Conservation (phyloP, 2,797 vertebrate genomes). For the Tympanoctomys barrerae region DNA sequence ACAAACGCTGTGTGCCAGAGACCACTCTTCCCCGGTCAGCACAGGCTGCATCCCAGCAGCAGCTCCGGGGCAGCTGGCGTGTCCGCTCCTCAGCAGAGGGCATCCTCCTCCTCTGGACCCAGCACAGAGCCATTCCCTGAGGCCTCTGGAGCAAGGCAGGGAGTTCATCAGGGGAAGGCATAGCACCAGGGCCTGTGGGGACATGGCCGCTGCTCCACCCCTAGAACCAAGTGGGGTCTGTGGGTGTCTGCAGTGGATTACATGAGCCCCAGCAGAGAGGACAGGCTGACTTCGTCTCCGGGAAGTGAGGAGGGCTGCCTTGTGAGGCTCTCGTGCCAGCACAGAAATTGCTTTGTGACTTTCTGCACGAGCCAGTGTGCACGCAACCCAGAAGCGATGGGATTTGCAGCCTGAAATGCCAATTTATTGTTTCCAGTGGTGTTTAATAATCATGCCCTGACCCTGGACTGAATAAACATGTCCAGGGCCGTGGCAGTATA, state of each 20-base stretch:
- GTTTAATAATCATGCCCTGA: slow-evolving; percentile 55
- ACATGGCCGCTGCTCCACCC: background rate
- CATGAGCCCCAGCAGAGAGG: background rate
- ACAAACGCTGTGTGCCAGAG: background rate
- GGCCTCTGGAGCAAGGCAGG: background rate
- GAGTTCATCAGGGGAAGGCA: background rate
- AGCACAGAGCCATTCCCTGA: background rate
- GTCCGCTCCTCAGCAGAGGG: background rate
- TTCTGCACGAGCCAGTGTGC: background rate
- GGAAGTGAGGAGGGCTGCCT: background rate
- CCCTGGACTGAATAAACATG: slow-evolving; percentile 49
- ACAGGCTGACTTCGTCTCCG: background rate
- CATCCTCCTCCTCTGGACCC: background rate
- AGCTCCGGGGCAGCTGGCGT: background rate
- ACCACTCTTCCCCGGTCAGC: background rate
- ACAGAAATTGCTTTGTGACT: slow-evolving; percentile 33
- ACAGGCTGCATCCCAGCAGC: slow-evolving; percentile 55
- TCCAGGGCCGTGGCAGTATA: background rate
- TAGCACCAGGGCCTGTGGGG: background rate
- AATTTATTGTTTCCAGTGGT: slow-evolving; percentile 52
- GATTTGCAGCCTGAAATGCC: slow-evolving; percentile 60
- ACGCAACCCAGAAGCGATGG: background rate
- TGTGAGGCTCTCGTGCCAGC: background rate
- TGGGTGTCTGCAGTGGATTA: background rate
- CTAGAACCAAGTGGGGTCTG: background rate